phyloP scores from a whole-genome alignment of 92 coral and sea anemone genomes.

The Metridium senile region DNA sequence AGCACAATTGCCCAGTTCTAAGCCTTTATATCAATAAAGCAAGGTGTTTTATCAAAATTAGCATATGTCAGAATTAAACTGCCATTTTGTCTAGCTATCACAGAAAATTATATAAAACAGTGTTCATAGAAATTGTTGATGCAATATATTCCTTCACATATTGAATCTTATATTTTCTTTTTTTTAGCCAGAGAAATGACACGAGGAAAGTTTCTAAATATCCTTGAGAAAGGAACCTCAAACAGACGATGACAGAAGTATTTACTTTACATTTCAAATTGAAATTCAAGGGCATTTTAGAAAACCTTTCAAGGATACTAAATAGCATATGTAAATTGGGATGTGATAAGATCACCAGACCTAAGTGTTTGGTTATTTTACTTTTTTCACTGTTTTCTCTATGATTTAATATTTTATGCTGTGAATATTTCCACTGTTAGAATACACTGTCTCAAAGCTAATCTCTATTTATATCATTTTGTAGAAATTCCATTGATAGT shows the following conservation, averaged over 20 bases:
- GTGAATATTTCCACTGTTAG: not conserved
- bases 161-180: conserved; percentile 1
- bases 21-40: not conserved
- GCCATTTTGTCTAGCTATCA: no score
- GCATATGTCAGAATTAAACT: not conserved
- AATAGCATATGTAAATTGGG: not conserved
- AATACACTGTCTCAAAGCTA: not conserved
- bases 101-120: no score
- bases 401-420: not conserved
- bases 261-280: not conserved
- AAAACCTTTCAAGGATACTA: not conserved
- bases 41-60: not conserved
- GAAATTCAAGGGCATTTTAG: conserved; percentile 8
- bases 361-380: not conserved
- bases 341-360: not conserved
- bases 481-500: not conserved
- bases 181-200: conserved; percentile 98
- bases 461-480: not conserved
- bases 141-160: not conserved
- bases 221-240: conserved; percentile 80
- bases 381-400: not conserved
- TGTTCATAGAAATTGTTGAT: not conserved
- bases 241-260: conserved; percentile 60
- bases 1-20: no score
- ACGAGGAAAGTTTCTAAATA: conserved; percentile 91